phyloP scores from a whole-genome alignment of 2,113 vertebrate genomes.

The Vidua macroura region DNA sequence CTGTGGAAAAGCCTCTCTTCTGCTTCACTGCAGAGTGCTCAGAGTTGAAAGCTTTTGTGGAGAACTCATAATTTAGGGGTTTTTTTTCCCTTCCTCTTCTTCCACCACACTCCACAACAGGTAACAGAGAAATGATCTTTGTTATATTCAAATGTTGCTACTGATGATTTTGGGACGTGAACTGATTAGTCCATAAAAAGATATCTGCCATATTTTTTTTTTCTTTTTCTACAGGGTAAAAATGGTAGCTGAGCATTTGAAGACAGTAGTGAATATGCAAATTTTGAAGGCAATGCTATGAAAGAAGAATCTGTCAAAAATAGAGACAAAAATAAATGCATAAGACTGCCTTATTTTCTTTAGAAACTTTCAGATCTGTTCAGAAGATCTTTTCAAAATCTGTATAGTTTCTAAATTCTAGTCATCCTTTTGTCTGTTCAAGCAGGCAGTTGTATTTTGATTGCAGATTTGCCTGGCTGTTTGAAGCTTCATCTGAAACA shows the following conservation, averaged over 20 bases:
- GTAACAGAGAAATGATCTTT: neutral
- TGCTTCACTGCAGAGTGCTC: neutral
- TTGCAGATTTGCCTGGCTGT: neutral
- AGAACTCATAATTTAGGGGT: neutral
- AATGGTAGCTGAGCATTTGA: neutral
- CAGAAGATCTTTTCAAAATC: neutral
- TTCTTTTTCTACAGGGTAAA: neutral
- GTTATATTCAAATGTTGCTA: neutral
- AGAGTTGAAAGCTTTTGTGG: neutral
- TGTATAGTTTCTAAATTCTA: neutral
- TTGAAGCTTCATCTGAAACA: neutral
- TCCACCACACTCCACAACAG: neutral
- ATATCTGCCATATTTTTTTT: neutral
- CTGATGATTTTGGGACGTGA: neutral
- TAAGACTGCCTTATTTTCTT: neutral
- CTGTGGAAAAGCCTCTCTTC: neutral
- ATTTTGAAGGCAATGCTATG: neutral
- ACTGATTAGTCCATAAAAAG: neutral
- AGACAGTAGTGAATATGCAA: neutral
- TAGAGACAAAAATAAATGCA: neutral
- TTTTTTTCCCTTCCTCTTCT: neutral
- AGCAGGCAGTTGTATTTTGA: neutral
- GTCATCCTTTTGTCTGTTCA: neutral
- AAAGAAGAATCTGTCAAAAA: neutral
- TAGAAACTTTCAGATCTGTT: neutral